Conservation (phyloP, 1,140 invertebrate species). For the fruit fly (Drosophila melanogaster) region Release_6_plus_ISO1_MT NT_037436.4:7840501-7841000, state of each 20-base stretch:
- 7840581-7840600: slow-evolving; percentile 1
- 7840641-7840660: neutral
- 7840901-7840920: slow-evolving; percentile 49
- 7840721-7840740: no score
- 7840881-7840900: slow-evolving; percentile 34
- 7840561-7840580: slow-evolving; percentile 7
- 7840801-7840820: neutral
- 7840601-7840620: neutral
- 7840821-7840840: slow-evolving; percentile 27
- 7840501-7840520: slow-evolving; percentile 45
- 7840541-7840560: slow-evolving; percentile 12
- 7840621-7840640: neutral
- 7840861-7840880: slow-evolving; percentile 35
- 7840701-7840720: no score
- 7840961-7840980: slow-evolving; percentile 12
- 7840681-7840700: no score
- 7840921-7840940: slow-evolving; percentile 37
- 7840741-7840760: no score
- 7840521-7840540: slow-evolving; percentile 21
- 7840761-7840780: neutral
- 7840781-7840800: neutral
- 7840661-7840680: neutral
- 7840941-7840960: slow-evolving; percentile 8
- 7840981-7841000: no score
- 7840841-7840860: slow-evolving; percentile 22